These are phyloP conservation scores for Melanerpes aurifrons DNA, from an alignment of 2,113 vertebrate genomes.

Conservation along the genomic window DNA sequence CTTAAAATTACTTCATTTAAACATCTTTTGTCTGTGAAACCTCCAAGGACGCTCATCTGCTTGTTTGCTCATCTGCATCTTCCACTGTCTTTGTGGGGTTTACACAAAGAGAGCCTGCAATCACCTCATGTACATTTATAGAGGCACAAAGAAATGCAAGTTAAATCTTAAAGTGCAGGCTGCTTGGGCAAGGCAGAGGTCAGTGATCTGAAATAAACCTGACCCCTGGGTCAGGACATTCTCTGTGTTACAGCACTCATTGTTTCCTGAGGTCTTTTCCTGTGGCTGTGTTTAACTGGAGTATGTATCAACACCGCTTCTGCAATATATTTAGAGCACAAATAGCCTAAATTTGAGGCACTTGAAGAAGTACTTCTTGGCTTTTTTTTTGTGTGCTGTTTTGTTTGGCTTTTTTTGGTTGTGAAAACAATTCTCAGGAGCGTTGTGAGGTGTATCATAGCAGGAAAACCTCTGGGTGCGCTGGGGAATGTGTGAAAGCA, in stretches of 20 bases:
- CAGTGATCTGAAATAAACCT: not conserved
- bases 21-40: conserved; percentile 42
- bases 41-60: not conserved
- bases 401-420: conserved; percentile 32
- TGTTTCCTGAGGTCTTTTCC: not conserved
- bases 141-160: not conserved
- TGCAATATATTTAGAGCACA: not conserved
- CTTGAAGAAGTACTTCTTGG: conserved; percentile 15
- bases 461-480: not conserved
- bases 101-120: not conserved
- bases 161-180: not conserved
- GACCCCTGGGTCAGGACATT: not conserved
- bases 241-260: not conserved
- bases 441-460: conserved; percentile 23
- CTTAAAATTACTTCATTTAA: conserved; percentile 46
- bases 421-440: conserved; percentile 56
- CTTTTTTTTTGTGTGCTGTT: not conserved
- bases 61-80: conserved; percentile 17
- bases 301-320: not conserved
- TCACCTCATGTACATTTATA: not conserved
- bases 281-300: not conserved
- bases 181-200: not conserved
- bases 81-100: not conserved
- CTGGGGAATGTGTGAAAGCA: conserved; percentile 33
- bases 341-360: not conserved